Evolutionary conservation across 2,888 invertebrate genomes (phyloP).

Genomic region (Xanthorhoe spadicearia): DNA sequence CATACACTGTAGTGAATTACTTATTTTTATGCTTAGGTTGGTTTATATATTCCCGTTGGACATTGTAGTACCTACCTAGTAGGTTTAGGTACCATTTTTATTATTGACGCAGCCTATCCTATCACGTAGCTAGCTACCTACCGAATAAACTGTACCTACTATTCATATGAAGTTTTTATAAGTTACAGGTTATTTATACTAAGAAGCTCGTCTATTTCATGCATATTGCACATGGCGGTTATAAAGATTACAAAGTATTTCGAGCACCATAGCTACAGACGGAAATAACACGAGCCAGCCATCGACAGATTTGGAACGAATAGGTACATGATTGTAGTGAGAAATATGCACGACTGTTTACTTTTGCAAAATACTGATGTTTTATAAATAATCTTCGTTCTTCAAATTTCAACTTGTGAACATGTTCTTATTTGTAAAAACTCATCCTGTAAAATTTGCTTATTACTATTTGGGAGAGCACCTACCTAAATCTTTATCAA

Average conservation of each 20-base stretch:
- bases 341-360: constrained; percentile 27
- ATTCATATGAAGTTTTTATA: not conserved
- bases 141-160: too few species aligned
- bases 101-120: too few species aligned
- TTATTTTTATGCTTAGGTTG: not conserved
- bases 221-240: constrained; percentile 1
- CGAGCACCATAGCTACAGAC: constrained; percentile 3
- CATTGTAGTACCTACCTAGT: too few species aligned
- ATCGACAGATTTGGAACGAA: constrained; percentile 33
- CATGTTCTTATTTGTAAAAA: too few species aligned
- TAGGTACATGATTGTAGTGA: constrained; percentile 15
- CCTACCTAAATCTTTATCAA: too few species aligned
- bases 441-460: too few species aligned
- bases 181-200: not conserved
- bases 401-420: too few species aligned
- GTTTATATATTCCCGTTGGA: not conserved
- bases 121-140: too few species aligned
- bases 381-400: constrained; percentile 30
- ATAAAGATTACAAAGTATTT: constrained; percentile 16
- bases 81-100: too few species aligned
- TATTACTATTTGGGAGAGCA: too few species aligned
- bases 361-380: not conserved
- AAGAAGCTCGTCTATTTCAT: not conserved
- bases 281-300: constrained; percentile 37
- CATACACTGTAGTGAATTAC: not conserved